Base-by-base conservation (phyloP, 2,113 vertebrate species). In the Xyrauchen texanus region DNA sequence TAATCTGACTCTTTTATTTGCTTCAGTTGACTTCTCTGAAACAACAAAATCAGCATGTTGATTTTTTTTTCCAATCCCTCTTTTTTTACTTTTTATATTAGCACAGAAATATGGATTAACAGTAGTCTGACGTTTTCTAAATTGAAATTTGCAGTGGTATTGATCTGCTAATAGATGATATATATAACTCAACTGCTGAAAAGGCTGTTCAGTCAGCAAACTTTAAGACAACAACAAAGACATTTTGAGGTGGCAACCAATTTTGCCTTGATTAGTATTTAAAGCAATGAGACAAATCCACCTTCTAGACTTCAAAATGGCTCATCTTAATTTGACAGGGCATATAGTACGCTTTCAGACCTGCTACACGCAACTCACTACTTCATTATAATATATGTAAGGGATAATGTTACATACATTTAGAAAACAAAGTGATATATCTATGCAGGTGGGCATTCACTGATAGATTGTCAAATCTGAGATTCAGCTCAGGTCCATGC, bases 401-500 rank as follows among this genome's bases (percentile, higher is more conserved):
- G 52, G 34, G 52, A 45, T 34, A 34, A 34, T 34, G 21, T 34
- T 34, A 34, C 21, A 34, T 34, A 34, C 21, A 57, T 11, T 55
- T 77, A 49, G 68, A 68, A 47, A n/a, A 15, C 9, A 16, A 21
- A 76, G 51, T 68, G 52, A 49, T 75, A 15, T 60, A 76, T 75
- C 8, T 57, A 61, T 60, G 11, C 61, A 63, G 16, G n/a, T 34
- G 53, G 51, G 55, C 44, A 8, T 63, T 78, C 62, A 67, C 53
- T 60, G 42, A 80, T 61, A 34, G 81, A 83, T 80, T 70, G 46
- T 64, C 11, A 21, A 9, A 60, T 78, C 69, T 78, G 75, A 45
- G 62, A 83, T 83, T 83, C 61, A 44, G 52, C 53, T 45, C 80
- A 79, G 83, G 83, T 81, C 42, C 58, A 47, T 3, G 21, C 44